Percentiles rank a stretch among this genome's conserved stretches.
Evolutionary conservation across 2,797 vertebrate species (phyloP).

Genomic region (Morelia viridis): DNA sequence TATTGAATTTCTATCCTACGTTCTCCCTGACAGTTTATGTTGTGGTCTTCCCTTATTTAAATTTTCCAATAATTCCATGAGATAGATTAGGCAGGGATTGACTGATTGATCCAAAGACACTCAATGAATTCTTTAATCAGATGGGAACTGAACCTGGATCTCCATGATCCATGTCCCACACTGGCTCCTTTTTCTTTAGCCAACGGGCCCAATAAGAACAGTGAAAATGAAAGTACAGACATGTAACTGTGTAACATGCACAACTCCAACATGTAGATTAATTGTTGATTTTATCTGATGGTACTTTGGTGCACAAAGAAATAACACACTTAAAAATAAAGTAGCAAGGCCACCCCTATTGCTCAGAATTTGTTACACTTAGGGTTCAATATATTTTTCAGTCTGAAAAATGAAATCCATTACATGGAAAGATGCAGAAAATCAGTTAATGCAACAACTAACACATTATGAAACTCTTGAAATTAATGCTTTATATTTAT

Average conservation of each 20-base stretch:
- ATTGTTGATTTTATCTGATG: background rate
- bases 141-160: slow-evolving; percentile 18
- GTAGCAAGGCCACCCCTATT: background rate
- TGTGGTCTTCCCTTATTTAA: background rate
- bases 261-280: slow-evolving; percentile 8
- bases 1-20: background rate
- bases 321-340: slow-evolving; percentile 21
- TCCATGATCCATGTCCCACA: background rate
- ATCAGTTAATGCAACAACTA: background rate
- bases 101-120: background rate
- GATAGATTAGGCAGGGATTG: background rate
- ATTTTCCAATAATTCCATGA: background rate
- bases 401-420: background rate
- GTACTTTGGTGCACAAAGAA: background rate
- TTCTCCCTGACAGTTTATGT: background rate
- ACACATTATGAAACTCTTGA: background rate
- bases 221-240: background rate
- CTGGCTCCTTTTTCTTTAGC: background rate
- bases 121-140: background rate
- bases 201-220: background rate
- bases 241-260: background rate
- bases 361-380: background rate
- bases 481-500: background rate
- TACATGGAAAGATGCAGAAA: background rate
- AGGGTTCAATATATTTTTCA: background rate